These are phyloP conservation scores for Cheilinus undulatus DNA, from an alignment of 2,113 vertebrate genomes.

Conservation along the genomic window DNA sequence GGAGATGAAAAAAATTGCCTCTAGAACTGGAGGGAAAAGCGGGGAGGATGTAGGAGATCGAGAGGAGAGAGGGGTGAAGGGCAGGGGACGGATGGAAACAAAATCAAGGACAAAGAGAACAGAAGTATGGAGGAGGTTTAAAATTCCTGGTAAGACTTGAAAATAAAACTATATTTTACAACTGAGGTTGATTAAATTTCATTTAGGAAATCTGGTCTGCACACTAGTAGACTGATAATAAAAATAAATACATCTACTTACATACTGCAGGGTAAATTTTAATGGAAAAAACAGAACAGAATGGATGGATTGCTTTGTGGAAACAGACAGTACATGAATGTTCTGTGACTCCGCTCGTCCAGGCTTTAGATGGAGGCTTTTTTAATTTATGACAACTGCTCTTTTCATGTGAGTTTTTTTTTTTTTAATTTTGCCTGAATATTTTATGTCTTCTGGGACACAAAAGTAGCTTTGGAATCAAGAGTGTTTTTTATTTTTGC, in stretches of 20 bases:
- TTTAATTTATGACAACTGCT: too few relatives aligned
- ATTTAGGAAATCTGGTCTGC: not conserved
- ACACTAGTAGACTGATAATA: not conserved
- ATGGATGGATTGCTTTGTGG: too few relatives aligned
- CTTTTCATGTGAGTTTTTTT: too few relatives aligned
- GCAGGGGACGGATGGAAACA: constrained; percentile 27
- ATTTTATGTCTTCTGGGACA: too few relatives aligned
- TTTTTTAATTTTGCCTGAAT: too few relatives aligned
- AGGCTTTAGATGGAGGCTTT: too few relatives aligned
- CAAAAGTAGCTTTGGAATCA: too few relatives aligned
- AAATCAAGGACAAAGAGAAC: constrained; percentile 11
- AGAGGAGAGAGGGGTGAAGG: constrained; percentile 51
- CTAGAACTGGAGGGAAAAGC: constrained; percentile 52
- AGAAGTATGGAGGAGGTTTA: not conserved
- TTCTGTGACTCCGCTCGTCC: too few relatives aligned
- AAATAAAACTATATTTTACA: not conserved
- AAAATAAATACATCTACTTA: not conserved
- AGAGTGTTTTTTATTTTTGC: too few relatives aligned
- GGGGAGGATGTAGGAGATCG: constrained; percentile 59
- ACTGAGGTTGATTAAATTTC: not conserved
- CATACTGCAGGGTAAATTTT: too few relatives aligned
- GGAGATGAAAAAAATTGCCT: constrained; percentile 68
- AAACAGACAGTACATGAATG: too few relatives aligned
- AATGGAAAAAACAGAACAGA: too few relatives aligned
- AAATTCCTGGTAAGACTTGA: not conserved